These are phyloP conservation scores for Escarpia spicata DNA, from an alignment of 2,888 invertebrate species.

Conservation along the genomic window DNA sequence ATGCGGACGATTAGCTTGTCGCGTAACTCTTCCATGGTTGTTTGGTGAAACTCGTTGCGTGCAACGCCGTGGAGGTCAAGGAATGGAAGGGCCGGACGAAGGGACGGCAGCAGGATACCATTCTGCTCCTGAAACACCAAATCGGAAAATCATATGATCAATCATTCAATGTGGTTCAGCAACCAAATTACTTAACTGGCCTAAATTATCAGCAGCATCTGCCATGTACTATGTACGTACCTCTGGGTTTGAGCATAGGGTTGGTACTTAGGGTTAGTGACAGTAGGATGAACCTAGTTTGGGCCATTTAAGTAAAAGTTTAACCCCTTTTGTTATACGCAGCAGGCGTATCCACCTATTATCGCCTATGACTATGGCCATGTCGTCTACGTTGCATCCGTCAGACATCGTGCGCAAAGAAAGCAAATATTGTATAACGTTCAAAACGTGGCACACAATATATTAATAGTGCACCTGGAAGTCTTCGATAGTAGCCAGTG, in stretches of 20 bases:
- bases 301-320: no score
- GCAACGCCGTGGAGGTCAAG: slow-evolving; percentile 93
- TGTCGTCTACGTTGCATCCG: background rate
- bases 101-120: slow-evolving; percentile 77
- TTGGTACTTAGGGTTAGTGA: no score
- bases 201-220: no score
- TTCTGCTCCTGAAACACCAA: slow-evolving; percentile 72
- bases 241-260: no score
- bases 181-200: no score
- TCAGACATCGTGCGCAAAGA: background rate
- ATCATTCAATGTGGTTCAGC: no score
- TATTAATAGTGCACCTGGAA: slow-evolving; percentile 77
- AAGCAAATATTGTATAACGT: background rate
- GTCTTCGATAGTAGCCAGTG: slow-evolving; percentile 96
- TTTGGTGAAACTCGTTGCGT: slow-evolving; percentile 92
- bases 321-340: no score
- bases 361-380: background rate
- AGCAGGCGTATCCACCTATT: background rate
- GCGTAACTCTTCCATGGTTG: slow-evolving; percentile 67
- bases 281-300: no score
- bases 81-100: slow-evolving; percentile 92
- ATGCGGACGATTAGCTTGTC: slow-evolving; percentile 57
- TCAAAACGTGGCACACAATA: background rate
- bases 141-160: background rate
- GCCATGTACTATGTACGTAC: no score